Conservation (phyloP, 2,888 invertebrate genomes). For the Patella depressa region DNA sequence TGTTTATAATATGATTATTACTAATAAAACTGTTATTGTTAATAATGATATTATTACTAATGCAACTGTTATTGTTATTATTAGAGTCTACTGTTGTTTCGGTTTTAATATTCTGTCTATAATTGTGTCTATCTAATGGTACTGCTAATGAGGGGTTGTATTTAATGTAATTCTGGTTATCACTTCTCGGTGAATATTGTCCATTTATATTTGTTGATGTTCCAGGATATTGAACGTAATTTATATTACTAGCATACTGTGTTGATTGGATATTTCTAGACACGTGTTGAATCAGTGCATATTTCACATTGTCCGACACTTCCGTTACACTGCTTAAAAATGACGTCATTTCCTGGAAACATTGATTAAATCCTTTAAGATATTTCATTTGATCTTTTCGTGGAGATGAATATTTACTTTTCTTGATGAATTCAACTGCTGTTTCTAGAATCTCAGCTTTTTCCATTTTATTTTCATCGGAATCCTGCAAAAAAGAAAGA, state of each 20-base stretch:
- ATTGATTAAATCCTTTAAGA: background rate
- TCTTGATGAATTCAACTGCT: conserved; percentile 5
- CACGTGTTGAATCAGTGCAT: background rate
- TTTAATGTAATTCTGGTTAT: no score
- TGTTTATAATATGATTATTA: no score
- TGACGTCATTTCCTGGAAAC: background rate
- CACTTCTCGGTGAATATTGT: no score
- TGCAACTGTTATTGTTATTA: no score
- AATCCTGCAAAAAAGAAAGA: background rate
- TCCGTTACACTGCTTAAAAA: background rate
- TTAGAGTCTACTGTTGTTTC: no score
- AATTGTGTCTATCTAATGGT: no score
- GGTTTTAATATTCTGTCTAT: no score
- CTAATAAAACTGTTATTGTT: no score
- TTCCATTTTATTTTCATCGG: conserved; percentile 1
- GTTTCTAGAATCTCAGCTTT: background rate
- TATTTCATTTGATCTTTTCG: background rate
- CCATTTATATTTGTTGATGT: no score
- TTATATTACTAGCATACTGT: background rate
- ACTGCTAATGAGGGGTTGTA: no score
- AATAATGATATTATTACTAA: no score
- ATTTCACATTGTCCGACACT: background rate
- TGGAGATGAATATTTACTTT: background rate
- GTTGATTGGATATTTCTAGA: conserved; percentile 2
- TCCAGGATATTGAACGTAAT: no score